Evolutionary conservation across 1,140 invertebrate species (phyloP), one percentile per base, ranked within the genome.

Genomic region (Pseudachorutes palmiensis): DNA sequence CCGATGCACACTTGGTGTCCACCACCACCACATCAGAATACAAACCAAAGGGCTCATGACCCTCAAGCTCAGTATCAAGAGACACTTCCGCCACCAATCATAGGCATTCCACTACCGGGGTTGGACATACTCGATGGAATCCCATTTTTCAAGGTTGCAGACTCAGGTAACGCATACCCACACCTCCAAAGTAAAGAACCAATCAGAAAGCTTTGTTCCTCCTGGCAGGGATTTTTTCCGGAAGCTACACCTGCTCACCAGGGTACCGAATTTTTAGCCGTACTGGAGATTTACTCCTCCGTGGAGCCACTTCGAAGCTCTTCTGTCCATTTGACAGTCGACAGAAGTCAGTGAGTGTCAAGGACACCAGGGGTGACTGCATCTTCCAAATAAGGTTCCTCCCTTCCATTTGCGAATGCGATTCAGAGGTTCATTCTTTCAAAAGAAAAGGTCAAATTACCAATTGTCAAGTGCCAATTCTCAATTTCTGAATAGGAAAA

Each of bases 261-360:
- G 68, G 68, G 19, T 74, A 71, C 66, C 62, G 62, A 31, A 70
- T 74, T 59, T 66, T 70, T 48, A 74, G 70, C 65, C 29, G 63
- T 16, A 62, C 66, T 33, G 72, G 70, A 36, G 72, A 74, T 24
- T 63, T 68, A 36, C 36, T 74, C 51, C 61, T 74, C 36, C 67
- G 69, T 57, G 72, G 68, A 31, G 67, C 32, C 9, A 67, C 72
- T 55, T 67, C 66, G 61, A 71, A 65, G 24, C 62, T 74, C 22
- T 74, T 74, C 64, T 74, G 72, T 64, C 72, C 72, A 30, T 71
- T 74, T 64, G 72, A 74, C 68, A 70, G 70, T 26, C 71, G 71
- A 41, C 67, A 69, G 33, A 74, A 74, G 55, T 29, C 61, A 30
- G 70, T 74, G n/a, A 62, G 41, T 45, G 61, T 74, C 32, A 67